phyloP scores from a whole-genome alignment of 2,797 vertebrate genomes.

The Phrynocephalus guinanensis region DNA sequence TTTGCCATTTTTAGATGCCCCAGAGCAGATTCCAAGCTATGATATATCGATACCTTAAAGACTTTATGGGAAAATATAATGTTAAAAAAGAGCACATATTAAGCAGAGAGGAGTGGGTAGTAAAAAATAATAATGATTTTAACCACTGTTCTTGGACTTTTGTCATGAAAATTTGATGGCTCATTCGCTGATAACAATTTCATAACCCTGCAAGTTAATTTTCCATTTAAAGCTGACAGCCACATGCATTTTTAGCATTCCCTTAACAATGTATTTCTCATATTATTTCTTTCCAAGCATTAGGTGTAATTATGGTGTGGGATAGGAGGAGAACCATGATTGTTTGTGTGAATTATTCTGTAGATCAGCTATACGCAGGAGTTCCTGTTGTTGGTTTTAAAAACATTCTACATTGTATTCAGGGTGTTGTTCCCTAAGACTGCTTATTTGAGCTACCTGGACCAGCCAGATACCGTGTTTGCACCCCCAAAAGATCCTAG shows the following conservation, averaged over 20 bases:
- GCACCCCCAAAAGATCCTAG: too few relatives aligned
- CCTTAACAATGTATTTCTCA: neutral
- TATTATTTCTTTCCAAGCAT: conserved; percentile 21
- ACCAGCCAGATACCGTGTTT: too few relatives aligned
- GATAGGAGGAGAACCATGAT: neutral
- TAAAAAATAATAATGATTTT: conserved; percentile 33
- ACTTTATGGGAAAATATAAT: neutral
- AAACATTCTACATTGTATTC: neutral
- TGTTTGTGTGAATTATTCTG: conserved; percentile 18
- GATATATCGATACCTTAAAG: conserved; percentile 33
- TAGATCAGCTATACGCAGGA: neutral
- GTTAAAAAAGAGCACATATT: neutral
- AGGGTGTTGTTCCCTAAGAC: neutral
- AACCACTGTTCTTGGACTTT: conserved; percentile 24
- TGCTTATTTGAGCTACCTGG: too few relatives aligned
- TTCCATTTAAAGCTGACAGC: conserved; percentile 28
- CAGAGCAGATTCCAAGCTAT: conserved; percentile 18
- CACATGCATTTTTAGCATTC: conserved; percentile 18
- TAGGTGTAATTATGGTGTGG: neutral
- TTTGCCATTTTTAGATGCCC: conserved; percentile 31
- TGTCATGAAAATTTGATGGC: conserved; percentile 28
- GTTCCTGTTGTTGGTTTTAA: neutral
- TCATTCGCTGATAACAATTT: conserved; percentile 2
- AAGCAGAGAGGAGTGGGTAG: conserved; percentile 9
- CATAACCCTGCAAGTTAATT: conserved; percentile 36